Evolutionary conservation across 2,113 vertebrate species (phyloP).

Genomic region (Daboia siamensis): DNA sequence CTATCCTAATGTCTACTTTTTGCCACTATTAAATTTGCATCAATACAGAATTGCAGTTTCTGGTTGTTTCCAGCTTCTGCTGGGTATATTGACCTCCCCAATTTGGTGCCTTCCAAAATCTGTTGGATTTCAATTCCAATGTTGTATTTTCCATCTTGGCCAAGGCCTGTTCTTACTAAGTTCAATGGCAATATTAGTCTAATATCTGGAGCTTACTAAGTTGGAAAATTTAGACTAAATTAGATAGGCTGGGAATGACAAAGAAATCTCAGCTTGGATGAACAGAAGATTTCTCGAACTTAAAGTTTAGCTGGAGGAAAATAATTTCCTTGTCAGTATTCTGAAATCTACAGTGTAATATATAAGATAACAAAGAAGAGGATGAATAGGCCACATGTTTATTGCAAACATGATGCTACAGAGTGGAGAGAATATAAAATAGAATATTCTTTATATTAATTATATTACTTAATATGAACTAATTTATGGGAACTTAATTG

Average conservation of each 20-base stretch:
- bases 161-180: background rate
- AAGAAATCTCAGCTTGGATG: slow-evolving; percentile 32
- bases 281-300: slow-evolving; percentile 25
- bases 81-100: background rate
- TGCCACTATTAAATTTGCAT: background rate
- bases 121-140: background rate
- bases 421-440: slow-evolving; percentile 1
- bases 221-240: background rate
- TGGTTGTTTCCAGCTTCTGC: slow-evolving; percentile 9
- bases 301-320: slow-evolving; percentile 39
- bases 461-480: background rate
- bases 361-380: background rate
- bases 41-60: background rate
- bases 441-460: background rate
- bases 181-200: background rate
- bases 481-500: slow-evolving; percentile 32
- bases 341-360: slow-evolving; percentile 20
- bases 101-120: background rate
- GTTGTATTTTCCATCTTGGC: background rate
- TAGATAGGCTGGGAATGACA: slow-evolving; percentile 7
- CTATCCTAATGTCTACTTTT: background rate
- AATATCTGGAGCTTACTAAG: background rate
- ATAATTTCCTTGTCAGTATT: slow-evolving; percentile 32
- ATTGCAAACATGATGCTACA: slow-evolving; percentile 9
- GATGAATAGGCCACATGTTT: background rate